A percentile compares a stretch with the other conserved stretches of the same genome.
Evolutionary conservation across 2,888 invertebrate genomes (phyloP).

Genomic region (Agrochola litura): DNA sequence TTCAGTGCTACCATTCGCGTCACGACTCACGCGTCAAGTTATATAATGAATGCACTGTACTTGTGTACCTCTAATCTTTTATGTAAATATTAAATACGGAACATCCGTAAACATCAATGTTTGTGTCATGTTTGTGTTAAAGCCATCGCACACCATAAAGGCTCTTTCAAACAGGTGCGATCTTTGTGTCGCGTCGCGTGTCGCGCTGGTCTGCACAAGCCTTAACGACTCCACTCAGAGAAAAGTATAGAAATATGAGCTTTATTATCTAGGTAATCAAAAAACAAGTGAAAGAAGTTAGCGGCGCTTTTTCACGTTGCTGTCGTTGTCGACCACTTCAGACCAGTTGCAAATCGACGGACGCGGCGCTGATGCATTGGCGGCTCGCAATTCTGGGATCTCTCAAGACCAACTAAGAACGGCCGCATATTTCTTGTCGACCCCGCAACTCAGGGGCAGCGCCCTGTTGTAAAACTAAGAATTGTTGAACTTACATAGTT

Average conservation of each 20-base stretch:
- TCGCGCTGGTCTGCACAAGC: too few relatives aligned
- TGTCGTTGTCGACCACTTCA: background rate
- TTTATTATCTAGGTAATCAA: background rate
- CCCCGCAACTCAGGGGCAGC: background rate
- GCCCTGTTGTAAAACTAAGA: background rate
- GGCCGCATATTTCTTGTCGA: background rate
- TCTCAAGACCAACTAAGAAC: slow-evolving; percentile 2
- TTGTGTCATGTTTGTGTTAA: slow-evolving; percentile 11
- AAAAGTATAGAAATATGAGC: background rate
- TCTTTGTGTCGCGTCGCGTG: too few relatives aligned
- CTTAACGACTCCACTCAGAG: background rate
- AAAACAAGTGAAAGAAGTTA: background rate
- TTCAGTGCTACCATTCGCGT: too few relatives aligned
- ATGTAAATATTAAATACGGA: background rate
- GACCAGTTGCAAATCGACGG: background rate
- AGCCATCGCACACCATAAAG: background rate
- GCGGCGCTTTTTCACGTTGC: background rate
- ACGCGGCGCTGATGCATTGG: background rate
- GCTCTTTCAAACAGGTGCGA: too few relatives aligned
- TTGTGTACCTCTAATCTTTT: background rate
- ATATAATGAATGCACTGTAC: too few relatives aligned
- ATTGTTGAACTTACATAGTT: background rate
- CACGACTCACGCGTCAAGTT: too few relatives aligned
- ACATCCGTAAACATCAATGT: background rate
- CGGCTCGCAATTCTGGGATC: too few relatives aligned